Evolutionary conservation across 2,888 invertebrate genomes (phyloP), one percentile per base, ranked within the genome.

Genomic region (Cephonodes hylas): DNA sequence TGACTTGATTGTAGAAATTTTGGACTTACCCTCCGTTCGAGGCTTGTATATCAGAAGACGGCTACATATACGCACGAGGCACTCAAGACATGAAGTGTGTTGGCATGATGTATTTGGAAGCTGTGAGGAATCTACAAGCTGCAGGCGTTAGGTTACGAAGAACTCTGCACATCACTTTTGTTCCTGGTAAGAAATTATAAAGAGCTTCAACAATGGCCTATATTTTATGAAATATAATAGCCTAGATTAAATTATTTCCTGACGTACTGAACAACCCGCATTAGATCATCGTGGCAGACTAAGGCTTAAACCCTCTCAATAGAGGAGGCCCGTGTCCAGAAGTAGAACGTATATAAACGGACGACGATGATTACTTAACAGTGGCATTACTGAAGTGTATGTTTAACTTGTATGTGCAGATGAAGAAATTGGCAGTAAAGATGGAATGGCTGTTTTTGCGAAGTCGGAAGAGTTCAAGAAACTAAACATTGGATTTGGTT

Each of bases 11-110:
- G 15, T 70, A 96, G 96, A 96, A 97, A 53, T 94, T 95, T 73
- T 99, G 98, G 99, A 96, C 94, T 0, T 92, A 96, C 81, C 96
- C 96, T 25, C 98, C 98, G 0, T 99, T 98, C 83, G 94, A 93
- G 59, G 98, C 97, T 0, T 93, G 95, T 56, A 95, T 97, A 77
- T 95, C 97, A 69, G 94, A 94, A 1, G 93, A 96, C 61, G 98
- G 97, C 0, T 95, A 96, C 73, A 97, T 98, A 69, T 97, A 94
- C 84, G 97, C 95, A 0, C 92, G 97, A 65, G 97, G 97, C 0
- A 87, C 96, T 0, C 96, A 96, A 85, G 97, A 98, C 76, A 97
- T 97, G 97, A 96, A 96, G 81, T 93, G 94, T 73, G 93, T 95
- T n/a, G 95, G 95, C 0, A 95, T 95, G 75, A 94, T 95, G 84